Conservation (phyloP, 2,888 invertebrate genomes). For the Cheilosia grossa region DNA sequence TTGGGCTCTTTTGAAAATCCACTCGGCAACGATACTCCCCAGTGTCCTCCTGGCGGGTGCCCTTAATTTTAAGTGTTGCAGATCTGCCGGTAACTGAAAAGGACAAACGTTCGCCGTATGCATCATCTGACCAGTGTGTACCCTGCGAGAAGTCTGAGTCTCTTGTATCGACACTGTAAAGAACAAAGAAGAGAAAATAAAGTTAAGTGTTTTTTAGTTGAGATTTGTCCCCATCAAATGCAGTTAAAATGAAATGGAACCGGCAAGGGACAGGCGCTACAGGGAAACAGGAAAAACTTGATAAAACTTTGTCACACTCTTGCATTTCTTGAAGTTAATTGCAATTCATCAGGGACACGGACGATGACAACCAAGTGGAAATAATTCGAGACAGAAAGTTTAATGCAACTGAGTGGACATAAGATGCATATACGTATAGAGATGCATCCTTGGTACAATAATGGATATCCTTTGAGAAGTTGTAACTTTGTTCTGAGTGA, state of each 20-base stretch:
- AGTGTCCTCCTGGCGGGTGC: conserved; percentile 89
- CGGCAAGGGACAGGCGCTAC: conserved; percentile 18
- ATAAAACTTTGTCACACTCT: conserved; percentile 62
- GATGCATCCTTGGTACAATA: not conserved
- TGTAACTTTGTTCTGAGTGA: not conserved
- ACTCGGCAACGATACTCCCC: conserved; percentile 94
- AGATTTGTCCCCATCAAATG: conserved; percentile 38
- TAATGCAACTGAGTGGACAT: conserved; percentile 9
- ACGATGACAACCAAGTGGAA: conserved; percentile 64
- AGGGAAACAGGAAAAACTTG: conserved; percentile 30
- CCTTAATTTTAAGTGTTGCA: conserved; percentile 90
- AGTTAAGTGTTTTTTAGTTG: conserved; percentile 42
- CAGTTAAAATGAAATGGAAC: conserved; percentile 47
- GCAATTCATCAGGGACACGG: conserved; percentile 75
- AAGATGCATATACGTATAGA: not conserved
- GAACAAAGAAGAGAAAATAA: conserved; percentile 22
- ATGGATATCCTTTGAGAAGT: not conserved
- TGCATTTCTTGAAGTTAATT: conserved; percentile 73
- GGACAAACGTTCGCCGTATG: conserved; percentile 88
- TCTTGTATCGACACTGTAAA: conserved; percentile 84
- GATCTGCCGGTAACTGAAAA: conserved; percentile 90
- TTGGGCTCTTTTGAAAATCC: conserved; percentile 95
- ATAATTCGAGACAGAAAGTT: conserved; percentile 59
- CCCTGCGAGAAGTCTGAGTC: conserved; percentile 84
- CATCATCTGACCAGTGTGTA: conserved; percentile 85